Conservation (phyloP, 2,113 vertebrate genomes). For the Atlantisia rogersi region DNA sequence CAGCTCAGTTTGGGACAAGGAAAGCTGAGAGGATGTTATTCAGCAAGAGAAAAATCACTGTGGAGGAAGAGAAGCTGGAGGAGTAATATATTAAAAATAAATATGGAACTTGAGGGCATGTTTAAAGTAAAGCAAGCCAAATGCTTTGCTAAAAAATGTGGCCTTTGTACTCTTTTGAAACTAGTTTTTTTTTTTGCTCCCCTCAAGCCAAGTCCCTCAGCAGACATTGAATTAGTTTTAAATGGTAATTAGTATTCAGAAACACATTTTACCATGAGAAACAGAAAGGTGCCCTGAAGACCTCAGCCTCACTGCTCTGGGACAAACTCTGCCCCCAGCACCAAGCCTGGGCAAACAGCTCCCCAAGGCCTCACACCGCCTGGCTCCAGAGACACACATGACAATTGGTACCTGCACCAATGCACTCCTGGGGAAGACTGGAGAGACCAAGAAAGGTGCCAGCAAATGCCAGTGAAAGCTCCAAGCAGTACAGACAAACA, state of each 20-base stretch:
- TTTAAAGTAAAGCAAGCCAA: conserved; percentile 24
- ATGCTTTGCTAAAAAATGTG: conserved; percentile 16
- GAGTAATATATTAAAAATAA: conserved; percentile 44
- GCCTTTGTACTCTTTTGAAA: conserved; percentile 25
- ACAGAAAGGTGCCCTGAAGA: neutral
- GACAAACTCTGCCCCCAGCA: neutral
- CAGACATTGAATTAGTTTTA: neutral
- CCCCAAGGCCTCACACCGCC: rapidly evolving
- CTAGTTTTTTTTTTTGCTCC: neutral
- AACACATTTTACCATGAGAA: neutral
- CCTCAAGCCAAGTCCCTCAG: neutral
- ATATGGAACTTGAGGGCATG: conserved; percentile 17
- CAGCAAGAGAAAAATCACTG: conserved; percentile 4
- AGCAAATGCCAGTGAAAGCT: neutral
- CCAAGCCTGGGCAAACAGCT: neutral
- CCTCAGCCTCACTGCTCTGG: neutral
- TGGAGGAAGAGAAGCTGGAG: conserved; percentile 1
- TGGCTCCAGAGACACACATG: neutral
- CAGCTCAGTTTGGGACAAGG: conserved; percentile 12
- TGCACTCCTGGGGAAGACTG: rapidly evolving
- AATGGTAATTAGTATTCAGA: neutral
- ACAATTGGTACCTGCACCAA: rapidly evolving
- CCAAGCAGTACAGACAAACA: neutral
- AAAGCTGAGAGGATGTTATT: neutral
- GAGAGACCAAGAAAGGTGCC: neutral